phyloP scores from a whole-genome alignment of 1,140 invertebrate genomes.

The Penaeus indicus region DNA sequence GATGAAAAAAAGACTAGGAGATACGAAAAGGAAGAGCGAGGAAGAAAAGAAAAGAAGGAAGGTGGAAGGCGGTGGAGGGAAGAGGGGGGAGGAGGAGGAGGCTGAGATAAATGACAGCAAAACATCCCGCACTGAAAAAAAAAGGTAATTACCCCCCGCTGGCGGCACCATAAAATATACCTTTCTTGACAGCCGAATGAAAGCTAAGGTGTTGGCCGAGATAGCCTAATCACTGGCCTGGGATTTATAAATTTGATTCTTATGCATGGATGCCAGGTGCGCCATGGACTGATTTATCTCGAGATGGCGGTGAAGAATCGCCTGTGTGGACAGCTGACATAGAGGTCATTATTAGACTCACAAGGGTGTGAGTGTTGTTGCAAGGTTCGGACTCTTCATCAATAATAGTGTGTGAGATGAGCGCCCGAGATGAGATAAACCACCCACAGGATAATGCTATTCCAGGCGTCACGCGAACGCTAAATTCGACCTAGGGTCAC shows the following conservation, averaged over 20 bases:
- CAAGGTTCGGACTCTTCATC: constrained; percentile 39
- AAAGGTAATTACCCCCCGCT: constrained; percentile 48
- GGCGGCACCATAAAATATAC: constrained; percentile 45
- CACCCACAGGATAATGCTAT: constrained; percentile 13
- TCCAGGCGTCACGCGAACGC: neutral
- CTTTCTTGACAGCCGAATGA: constrained; percentile 49
- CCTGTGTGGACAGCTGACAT: constrained; percentile 24
- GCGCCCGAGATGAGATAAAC: constrained; percentile 57
- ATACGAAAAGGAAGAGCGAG: neutral
- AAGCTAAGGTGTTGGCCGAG: constrained; percentile 57
- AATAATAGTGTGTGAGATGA: constrained; percentile 49
- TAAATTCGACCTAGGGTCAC: neutral
- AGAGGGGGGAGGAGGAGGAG: neutral
- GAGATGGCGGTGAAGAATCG: neutral
- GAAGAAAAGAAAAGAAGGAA: neutral
- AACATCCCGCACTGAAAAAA: constrained; percentile 27
- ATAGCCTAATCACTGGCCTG: constrained; percentile 55
- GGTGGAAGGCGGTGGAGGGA: neutral
- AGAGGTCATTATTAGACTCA: neutral
- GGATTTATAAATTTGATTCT: constrained; percentile 60
- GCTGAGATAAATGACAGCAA: constrained; percentile 29
- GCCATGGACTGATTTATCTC: constrained; percentile 52
- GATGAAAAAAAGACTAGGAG: neutral
- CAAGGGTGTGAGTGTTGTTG: constrained; percentile 37
- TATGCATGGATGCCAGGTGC: constrained; percentile 56